A percentile compares a stretch with the other conserved stretches of the same genome.
These are phyloP conservation scores for Prionchulus punctatus DNA, from an alignment of 2,888 invertebrate genomes.

Conservation along the genomic window DNA sequence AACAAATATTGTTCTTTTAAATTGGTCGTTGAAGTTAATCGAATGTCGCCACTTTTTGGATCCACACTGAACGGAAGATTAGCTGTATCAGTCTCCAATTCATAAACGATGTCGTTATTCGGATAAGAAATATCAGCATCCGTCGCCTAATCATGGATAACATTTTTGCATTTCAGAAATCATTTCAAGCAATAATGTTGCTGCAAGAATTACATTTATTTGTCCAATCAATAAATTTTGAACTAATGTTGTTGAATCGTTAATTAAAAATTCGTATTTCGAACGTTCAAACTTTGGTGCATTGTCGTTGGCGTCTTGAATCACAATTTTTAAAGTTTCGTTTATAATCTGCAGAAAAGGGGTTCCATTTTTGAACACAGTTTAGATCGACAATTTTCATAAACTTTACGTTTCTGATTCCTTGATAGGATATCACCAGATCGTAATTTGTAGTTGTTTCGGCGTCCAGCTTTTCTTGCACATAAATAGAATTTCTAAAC, in stretches of 20 bases:
- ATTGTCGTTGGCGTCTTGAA: slow-evolving; percentile 50
- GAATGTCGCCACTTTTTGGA: not conserved
- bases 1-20: not conserved
- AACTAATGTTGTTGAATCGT: not conserved
- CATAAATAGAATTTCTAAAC: slow-evolving; percentile 44
- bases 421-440: not conserved
- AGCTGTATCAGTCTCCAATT: not conserved
- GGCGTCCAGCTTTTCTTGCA: slow-evolving; percentile 79
- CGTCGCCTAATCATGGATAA: not conserved
- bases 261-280: not conserved
- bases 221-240: not conserved
- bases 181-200: too few species aligned
- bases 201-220: too few species aligned
- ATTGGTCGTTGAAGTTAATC: not conserved
- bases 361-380: not conserved
- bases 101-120: not conserved
- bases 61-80: not conserved
- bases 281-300: not conserved
- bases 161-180: too few species aligned
- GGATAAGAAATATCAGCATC: not conserved
- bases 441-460: slow-evolving; percentile 66
- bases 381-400: too few species aligned
- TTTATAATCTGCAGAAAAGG: not conserved
- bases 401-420: not conserved
- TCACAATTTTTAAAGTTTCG: slow-evolving; percentile 52